Evolutionary conservation across 2,888 invertebrate genomes (phyloP), one percentile per base, ranked within the genome.

Genomic region (Epistrophe eligans): DNA sequence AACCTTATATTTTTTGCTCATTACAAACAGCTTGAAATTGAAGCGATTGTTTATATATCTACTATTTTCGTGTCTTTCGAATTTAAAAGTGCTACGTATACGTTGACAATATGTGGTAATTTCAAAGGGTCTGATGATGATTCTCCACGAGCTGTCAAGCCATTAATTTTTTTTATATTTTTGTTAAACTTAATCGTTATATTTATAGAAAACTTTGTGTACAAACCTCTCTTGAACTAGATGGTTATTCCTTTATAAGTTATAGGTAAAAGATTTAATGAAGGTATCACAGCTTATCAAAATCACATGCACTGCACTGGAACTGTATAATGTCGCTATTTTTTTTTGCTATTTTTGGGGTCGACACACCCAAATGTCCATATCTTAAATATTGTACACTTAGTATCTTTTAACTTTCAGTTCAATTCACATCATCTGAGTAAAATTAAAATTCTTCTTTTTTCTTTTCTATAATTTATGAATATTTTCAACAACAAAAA

Each of bases 381-480:
- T 55, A 55, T 32, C 55, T 55, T 1, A 28, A 32, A 32, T 55
- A 76, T 66, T 66, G 64, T 76, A 76, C 74, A 32, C 32, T 64
- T 35, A 76, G 74, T 76, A 76, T 76, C 66, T 66, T 76, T 76
- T 76, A 76, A 38, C 35, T 19, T 11, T 40, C 35, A 6, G 24
- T 45, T 64, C 40, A 40, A 19, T 62, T 24, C 17, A 40, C 38
- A 52, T 62, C 38, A 52, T 62, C 15, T 60, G 10, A 9, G 10
- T 40, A 19, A 60, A 38, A 35, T 60, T 8, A 8, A 64, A 15
- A 43, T 64, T 64, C n/a, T n/a, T n/a, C n/a, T n/a, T n/a, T n/a
- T n/a, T n/a, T 40, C 9, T 24, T 38, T 64, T 40, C 15, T 24
- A 28, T 43, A 45, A 10, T 45, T 19, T 38, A 38, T 48, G 28